Conservation (phyloP, 1,140 invertebrate species). For the Drosophila kohkoa region DNA sequence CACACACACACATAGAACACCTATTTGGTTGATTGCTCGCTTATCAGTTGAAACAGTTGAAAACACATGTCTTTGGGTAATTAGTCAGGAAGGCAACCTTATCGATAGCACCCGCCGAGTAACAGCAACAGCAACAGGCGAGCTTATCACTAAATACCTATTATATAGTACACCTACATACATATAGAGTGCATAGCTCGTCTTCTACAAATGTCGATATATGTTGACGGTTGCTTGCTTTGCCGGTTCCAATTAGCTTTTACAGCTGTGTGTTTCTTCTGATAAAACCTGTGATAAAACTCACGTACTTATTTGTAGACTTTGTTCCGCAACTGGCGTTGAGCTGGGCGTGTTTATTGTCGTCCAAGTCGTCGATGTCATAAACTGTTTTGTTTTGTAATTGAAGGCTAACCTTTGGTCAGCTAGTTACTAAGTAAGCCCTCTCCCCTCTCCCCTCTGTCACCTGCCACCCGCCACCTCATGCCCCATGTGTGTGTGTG, state of each 20-base stretch:
- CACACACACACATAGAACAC: slow-evolving; percentile 9
- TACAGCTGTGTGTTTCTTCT: slow-evolving; percentile 50
- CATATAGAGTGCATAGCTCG: background rate
- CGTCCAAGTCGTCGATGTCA: slow-evolving; percentile 24
- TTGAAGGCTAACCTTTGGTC: slow-evolving; percentile 49
- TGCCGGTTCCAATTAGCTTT: slow-evolving; percentile 40
- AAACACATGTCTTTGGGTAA: slow-evolving; percentile 65
- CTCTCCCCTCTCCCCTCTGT: background rate
- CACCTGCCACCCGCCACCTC: background rate
- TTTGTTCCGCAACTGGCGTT: slow-evolving; percentile 50
- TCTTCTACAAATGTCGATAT: slow-evolving; percentile 1
- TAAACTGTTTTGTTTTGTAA: slow-evolving; percentile 48
- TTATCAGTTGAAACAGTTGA: slow-evolving; percentile 41
- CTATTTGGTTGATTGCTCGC: background rate
- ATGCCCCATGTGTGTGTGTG: background rate
- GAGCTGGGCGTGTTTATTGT: slow-evolving; percentile 30
- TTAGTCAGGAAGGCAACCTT: slow-evolving; percentile 59
- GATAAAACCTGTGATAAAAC: slow-evolving; percentile 72
- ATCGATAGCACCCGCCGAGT: slow-evolving; percentile 30
- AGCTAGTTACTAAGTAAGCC: background rate
- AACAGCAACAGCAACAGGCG: slow-evolving; percentile 18
- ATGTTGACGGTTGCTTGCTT: slow-evolving; percentile 5
- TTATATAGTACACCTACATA: background rate
- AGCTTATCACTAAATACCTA: slow-evolving; percentile 1
- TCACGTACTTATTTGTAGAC: slow-evolving; percentile 42